A percentile compares a stretch with the other conserved stretches of the same genome.
These are phyloP conservation scores for Trichopria drosophilae DNA, from an alignment of 2,888 invertebrate genomes.

Conservation along the genomic window DNA sequence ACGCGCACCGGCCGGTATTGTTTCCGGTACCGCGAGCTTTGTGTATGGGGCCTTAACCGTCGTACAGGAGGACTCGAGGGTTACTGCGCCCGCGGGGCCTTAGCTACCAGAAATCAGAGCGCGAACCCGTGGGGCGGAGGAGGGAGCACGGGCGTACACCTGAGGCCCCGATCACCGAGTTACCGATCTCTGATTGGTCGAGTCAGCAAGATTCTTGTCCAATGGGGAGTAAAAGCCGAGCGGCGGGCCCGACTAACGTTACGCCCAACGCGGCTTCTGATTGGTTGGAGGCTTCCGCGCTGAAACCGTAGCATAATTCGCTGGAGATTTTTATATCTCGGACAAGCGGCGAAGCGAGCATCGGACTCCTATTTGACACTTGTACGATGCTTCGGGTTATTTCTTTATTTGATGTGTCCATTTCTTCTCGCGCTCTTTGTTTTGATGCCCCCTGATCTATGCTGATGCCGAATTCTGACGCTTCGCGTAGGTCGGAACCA, in stretches of 20 bases:
- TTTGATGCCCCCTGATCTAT: no score
- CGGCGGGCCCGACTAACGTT: slow-evolving; percentile 16
- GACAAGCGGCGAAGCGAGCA: slow-evolving; percentile 5
- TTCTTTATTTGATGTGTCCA: no score
- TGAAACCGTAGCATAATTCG: no score
- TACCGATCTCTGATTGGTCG: slow-evolving; percentile 31
- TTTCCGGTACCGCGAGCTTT: slow-evolving; percentile 49
- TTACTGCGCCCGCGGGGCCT: slow-evolving; percentile 59
- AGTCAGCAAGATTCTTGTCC: slow-evolving; percentile 19
- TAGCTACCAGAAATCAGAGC: slow-evolving; percentile 55
- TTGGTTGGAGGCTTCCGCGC: slow-evolving; percentile 37
- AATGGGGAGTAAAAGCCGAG: slow-evolving; percentile 24
- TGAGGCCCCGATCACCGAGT: slow-evolving; percentile 36
- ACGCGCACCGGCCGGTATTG: slow-evolving; percentile 47
- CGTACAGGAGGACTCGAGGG: slow-evolving; percentile 58
- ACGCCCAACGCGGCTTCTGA: slow-evolving; percentile 31
- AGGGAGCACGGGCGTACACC: slow-evolving; percentile 31
- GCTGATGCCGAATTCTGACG: no score
- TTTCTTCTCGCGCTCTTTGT: no score
- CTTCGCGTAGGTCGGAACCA: no score
- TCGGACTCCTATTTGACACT: slow-evolving; percentile 25
- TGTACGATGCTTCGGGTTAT: no score
- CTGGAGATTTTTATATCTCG: no score
- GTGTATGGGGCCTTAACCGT: slow-evolving; percentile 52
- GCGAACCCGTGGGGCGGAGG: slow-evolving; percentile 27